Conservation (phyloP, 2,888 invertebrate species). For the Gastrophysa polygoni region DNA sequence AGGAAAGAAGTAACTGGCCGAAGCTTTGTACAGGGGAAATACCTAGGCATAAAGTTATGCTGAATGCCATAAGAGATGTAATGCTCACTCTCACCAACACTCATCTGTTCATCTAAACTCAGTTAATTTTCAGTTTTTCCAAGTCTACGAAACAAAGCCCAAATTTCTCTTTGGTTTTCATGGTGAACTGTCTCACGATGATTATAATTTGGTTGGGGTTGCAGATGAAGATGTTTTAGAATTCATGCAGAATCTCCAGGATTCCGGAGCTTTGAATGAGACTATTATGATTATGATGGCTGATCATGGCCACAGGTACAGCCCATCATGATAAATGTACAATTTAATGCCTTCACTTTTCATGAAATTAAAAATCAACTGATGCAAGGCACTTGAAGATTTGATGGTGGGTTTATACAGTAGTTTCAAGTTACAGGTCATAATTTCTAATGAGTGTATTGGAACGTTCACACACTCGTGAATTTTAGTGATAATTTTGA, state of each 20-base stretch:
- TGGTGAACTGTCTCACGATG: constrained; percentile 86
- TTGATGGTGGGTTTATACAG: no score
- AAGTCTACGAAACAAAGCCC: constrained; percentile 70
- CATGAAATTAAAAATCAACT: no score
- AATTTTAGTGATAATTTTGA: no score
- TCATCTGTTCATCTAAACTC: constrained; percentile 28
- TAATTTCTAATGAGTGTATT: no score
- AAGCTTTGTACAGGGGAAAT: constrained; percentile 72
- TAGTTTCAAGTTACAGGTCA: no score
- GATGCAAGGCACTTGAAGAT: no score
- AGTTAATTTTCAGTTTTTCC: constrained; percentile 59
- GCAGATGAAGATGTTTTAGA: constrained; percentile 75
- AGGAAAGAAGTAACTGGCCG: constrained; percentile 63
- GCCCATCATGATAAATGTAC: not conserved
- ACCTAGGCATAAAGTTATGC: constrained; percentile 72
- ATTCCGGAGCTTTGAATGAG: constrained; percentile 71
- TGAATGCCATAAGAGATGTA: constrained; percentile 71
- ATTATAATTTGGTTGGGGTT: constrained; percentile 77
- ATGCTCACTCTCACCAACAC: constrained; percentile 36
- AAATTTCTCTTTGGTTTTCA: constrained; percentile 90
- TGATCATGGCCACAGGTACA: constrained; percentile 87
- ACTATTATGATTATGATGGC: constrained; percentile 89
- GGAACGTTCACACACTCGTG: no score
- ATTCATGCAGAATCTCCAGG: constrained; percentile 69
- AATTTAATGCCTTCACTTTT: no score